phyloP scores from a whole-genome alignment of 2,888 invertebrate species.

The Gortyna flavago region DNA sequence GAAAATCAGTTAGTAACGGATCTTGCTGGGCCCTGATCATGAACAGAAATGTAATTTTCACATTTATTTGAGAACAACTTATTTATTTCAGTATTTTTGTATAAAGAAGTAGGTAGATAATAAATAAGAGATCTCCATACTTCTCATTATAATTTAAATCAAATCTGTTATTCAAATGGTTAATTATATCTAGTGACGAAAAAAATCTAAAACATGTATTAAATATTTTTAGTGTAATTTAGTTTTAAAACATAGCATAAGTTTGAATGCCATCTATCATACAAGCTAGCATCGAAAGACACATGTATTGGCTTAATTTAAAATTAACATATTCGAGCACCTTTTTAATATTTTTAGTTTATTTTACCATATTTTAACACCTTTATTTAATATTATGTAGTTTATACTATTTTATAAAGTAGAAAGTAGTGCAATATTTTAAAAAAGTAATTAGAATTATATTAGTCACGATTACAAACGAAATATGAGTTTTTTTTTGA shows the following conservation, averaged over 20 bases:
- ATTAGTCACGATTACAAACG: background rate
- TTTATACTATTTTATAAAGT: background rate
- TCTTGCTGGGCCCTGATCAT: background rate
- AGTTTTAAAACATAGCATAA: slow-evolving; percentile 1
- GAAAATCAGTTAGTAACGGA: too few species aligned
- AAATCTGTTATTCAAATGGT: too few species aligned
- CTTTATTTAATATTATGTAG: background rate
- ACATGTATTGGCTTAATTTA: background rate
- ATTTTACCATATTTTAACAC: background rate
- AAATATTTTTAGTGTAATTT: background rate
- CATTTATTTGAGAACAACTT: background rate
- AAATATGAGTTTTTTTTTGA: background rate
- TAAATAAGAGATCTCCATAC: background rate
- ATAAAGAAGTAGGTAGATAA: background rate
- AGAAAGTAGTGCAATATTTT: background rate
- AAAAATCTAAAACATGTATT: background rate
- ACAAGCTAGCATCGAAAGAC: slow-evolving; percentile 1
- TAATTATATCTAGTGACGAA: background rate
- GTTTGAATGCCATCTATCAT: slow-evolving; percentile 12
- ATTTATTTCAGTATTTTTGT: slow-evolving; percentile 12
- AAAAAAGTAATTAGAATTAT: background rate
- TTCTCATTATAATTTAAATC: background rate
- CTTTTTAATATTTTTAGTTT: background rate
- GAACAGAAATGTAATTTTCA: background rate
- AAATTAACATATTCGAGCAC: background rate